A percentile compares a stretch with the other conserved stretches of the same genome.
phyloP scores from a whole-genome alignment of 2,113 vertebrate species.

The Chlamydotis undulata region DNA sequence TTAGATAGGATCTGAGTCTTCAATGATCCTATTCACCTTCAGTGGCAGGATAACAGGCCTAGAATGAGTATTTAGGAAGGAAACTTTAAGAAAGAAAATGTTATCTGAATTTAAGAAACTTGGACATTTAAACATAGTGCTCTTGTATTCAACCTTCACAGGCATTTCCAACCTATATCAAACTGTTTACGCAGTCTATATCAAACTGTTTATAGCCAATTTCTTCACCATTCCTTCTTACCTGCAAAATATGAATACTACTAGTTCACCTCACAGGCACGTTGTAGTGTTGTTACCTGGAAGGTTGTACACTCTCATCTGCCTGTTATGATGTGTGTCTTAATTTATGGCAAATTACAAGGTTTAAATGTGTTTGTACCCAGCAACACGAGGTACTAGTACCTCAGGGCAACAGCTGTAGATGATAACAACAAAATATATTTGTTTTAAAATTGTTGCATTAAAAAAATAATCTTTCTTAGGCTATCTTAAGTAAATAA shows the following conservation, averaged over 20 bases:
- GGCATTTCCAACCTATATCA: background rate
- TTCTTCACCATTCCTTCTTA: background rate
- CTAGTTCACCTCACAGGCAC: background rate
- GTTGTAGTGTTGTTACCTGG: background rate
- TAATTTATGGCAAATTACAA: background rate
- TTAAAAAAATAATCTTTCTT: background rate
- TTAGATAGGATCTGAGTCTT: background rate
- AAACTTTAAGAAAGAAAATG: background rate
- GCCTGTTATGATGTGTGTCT: background rate
- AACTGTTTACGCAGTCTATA: background rate
- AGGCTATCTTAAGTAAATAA: background rate
- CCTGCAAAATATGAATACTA: background rate
- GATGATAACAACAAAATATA: rapidly evolving
- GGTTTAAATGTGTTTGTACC: background rate
- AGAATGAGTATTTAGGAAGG: background rate
- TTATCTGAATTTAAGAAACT: background rate
- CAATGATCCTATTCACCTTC: background rate
- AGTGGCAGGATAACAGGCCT: background rate
- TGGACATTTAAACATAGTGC: background rate
- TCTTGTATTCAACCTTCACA: background rate
- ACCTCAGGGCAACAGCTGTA: background rate
- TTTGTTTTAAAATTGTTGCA: background rate
- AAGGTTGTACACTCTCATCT: background rate
- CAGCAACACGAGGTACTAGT: background rate
- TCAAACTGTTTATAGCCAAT: background rate